phyloP scores from a whole-genome alignment of 2,888 invertebrate genomes.

The Diplazon laetatorius region DNA sequence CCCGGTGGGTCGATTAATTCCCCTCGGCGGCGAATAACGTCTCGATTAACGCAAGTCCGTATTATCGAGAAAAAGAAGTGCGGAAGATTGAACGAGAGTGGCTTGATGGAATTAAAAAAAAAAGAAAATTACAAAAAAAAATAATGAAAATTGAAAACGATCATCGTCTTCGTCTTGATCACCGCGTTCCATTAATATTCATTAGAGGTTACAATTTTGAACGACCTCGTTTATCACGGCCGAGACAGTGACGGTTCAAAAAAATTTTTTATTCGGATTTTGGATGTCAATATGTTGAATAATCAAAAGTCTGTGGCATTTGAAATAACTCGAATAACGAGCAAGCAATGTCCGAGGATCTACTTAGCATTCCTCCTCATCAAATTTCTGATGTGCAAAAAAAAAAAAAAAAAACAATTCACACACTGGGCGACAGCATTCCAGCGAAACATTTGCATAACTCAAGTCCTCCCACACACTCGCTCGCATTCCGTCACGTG shows the following conservation, averaged over 20 bases:
- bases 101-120: slow-evolving; percentile 50
- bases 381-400: too few relatives aligned
- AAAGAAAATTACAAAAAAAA: slow-evolving; percentile 3
- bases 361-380: too few relatives aligned
- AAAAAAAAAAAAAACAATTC: too few relatives aligned
- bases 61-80: slow-evolving; percentile 37
- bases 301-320: too few relatives aligned
- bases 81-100: slow-evolving; percentile 21
- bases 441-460: slow-evolving; percentile 41
- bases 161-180: background rate
- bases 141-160: slow-evolving; percentile 48
- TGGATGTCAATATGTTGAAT: too few relatives aligned
- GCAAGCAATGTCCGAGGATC: too few relatives aligned
- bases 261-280: too few relatives aligned
- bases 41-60: slow-evolving; percentile 47
- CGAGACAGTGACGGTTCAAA: slow-evolving; percentile 28
- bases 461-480: background rate
- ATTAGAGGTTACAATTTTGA: slow-evolving; percentile 68
- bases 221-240: slow-evolving; percentile 65
- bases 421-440: slow-evolving; percentile 7
- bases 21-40: slow-evolving; percentile 27
- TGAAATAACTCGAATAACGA: too few relatives aligned
- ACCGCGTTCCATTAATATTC: slow-evolving; percentile 64
- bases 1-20: slow-evolving; percentile 42
- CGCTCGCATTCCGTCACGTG: slow-evolving; percentile 13